Conservation (phyloP, 1,140 invertebrate species). For the Idris sp. region DNA sequence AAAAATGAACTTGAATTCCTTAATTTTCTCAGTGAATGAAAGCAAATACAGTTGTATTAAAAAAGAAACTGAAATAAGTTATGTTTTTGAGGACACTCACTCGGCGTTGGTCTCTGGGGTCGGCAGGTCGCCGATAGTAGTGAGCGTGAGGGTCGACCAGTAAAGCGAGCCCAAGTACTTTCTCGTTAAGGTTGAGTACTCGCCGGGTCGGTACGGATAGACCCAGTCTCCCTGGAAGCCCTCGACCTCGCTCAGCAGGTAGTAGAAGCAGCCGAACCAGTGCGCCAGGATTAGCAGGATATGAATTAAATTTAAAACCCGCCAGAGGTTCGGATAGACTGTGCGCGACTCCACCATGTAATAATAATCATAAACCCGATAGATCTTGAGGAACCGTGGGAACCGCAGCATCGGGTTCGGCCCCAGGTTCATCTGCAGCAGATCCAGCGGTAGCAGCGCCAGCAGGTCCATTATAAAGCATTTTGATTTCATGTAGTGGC, state of each 20-base stretch:
- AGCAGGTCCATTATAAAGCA: conserved; percentile 91
- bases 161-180: conserved; percentile 97
- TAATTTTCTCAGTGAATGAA: conserved; percentile 33
- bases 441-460: conserved; percentile 90
- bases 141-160: conserved; percentile 97
- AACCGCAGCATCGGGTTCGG: conserved; percentile 89
- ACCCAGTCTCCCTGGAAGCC: conserved; percentile 94
- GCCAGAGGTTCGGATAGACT: conserved; percentile 96
- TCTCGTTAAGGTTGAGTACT: conserved; percentile 90
- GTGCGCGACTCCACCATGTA: conserved; percentile 97
- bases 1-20: no score
- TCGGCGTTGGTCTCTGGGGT: conserved; percentile 96
- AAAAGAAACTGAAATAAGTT: conserved; percentile 30
- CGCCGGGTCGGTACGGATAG: conserved; percentile 91
- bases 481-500: conserved; percentile 91
- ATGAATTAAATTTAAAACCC: conserved; percentile 96
- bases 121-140: conserved; percentile 96
- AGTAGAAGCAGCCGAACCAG: conserved; percentile 99
- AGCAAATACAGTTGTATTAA: neutral
- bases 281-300: conserved; percentile 96
- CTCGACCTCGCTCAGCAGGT: conserved; percentile 94
- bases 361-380: conserved; percentile 94
- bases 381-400: conserved; percentile 91
- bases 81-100: conserved; percentile 87
- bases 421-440: conserved; percentile 89